Percentiles rank a stretch among this genome's conserved stretches.
These are phyloP conservation scores for Bradysia coprophila DNA, from an alignment of 1,140 invertebrate genomes.

Conservation along the genomic window DNA sequence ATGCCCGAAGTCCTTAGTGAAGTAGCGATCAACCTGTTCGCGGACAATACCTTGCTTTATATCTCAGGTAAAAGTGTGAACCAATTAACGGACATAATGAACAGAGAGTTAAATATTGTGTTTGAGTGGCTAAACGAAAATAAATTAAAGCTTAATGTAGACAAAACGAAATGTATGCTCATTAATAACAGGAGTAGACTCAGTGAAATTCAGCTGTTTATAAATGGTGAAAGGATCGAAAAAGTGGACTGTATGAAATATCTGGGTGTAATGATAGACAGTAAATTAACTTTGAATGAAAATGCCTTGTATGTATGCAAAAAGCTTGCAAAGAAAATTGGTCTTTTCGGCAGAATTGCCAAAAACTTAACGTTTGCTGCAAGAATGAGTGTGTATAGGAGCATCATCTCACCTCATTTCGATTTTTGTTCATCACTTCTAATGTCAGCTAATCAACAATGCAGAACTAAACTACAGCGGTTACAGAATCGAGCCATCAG, in stretches of 20 bases:
- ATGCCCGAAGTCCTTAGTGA: not conserved
- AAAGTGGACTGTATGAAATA: not conserved
- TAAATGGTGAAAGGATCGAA: not conserved
- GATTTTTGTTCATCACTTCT: not conserved
- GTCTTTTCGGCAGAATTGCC: not conserved
- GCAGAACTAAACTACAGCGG: not conserved
- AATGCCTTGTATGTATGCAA: not conserved
- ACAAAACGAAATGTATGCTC: not conserved
- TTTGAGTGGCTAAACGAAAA: not conserved
- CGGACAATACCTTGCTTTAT: not conserved
- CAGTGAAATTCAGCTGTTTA: not conserved
- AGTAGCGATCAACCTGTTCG: not conserved
- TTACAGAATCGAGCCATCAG: not conserved
- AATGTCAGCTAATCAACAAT: not conserved
- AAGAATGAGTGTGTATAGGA: not conserved
- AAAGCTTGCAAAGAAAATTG: not conserved
- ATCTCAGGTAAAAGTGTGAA: not conserved
- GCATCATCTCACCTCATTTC: not conserved
- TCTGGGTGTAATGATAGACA: not conserved
- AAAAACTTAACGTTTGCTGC: not conserved
- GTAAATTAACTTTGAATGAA: not conserved
- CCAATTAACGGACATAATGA: not conserved
- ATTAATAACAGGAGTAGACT: not conserved
- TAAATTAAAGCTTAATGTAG: not conserved
- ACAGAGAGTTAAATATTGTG: not conserved